These are phyloP conservation scores for Leptinotarsa rubiginosa DNA, from an alignment of 2,888 invertebrate species.

Conservation along the genomic window DNA sequence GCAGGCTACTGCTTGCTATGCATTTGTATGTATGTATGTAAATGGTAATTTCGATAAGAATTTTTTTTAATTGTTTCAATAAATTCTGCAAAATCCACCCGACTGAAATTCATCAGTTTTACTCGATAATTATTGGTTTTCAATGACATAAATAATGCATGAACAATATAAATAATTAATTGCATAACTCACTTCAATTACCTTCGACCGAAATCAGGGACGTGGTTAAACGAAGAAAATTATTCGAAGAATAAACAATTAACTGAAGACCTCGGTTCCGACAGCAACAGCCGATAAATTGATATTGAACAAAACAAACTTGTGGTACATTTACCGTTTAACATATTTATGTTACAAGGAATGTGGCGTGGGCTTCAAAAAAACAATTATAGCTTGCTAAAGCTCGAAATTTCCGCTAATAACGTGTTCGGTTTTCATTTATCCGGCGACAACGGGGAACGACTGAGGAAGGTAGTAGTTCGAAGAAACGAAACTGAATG, in stretches of 20 bases:
- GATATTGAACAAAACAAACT: constrained; percentile 43
- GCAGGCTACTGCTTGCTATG: too few relatives aligned
- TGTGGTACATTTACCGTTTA: constrained; percentile 42
- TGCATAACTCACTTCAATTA: constrained; percentile 37
- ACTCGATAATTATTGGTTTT: background rate
- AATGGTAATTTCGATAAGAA: too few relatives aligned
- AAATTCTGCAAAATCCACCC: too few relatives aligned
- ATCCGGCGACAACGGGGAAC: too few relatives aligned
- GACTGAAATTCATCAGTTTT: background rate
- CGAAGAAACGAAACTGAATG: too few relatives aligned
- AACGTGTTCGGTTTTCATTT: too few relatives aligned
- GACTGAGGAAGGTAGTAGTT: too few relatives aligned
- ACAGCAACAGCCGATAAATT: constrained; percentile 43
- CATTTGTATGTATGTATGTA: too few relatives aligned
- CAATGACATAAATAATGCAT: constrained; percentile 12
- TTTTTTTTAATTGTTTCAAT: too few relatives aligned
- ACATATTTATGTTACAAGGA: constrained; percentile 38
- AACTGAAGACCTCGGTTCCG: constrained; percentile 26
- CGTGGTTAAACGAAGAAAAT: constrained; percentile 27
- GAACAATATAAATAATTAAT: background rate
- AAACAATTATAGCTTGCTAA: constrained; percentile 29
- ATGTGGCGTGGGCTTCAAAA: constrained; percentile 37
- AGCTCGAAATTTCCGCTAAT: constrained; percentile 3
- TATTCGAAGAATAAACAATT: constrained; percentile 34
- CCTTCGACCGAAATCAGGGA: constrained; percentile 19